These are phyloP conservation scores for Cherax quadricarinatus DNA, from an alignment of 1,140 invertebrate species.

Conservation along the genomic window DNA sequence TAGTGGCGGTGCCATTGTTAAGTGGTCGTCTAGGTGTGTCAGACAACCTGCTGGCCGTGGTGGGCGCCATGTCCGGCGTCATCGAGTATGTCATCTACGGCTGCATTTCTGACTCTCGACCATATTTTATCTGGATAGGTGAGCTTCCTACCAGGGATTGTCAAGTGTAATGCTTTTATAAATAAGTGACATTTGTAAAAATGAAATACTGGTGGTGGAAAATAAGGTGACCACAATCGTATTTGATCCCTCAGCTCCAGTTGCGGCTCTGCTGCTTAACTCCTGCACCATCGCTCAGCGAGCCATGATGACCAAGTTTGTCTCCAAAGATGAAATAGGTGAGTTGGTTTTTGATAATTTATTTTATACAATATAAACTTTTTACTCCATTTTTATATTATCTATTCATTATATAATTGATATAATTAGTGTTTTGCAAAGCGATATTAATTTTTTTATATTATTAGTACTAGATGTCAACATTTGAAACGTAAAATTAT, in stretches of 20 bases:
- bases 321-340: slow-evolving; percentile 58
- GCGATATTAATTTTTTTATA: no score
- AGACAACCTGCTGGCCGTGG: slow-evolving; percentile 56
- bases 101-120: slow-evolving; percentile 25
- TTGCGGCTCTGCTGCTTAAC: slow-evolving; percentile 41
- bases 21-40: slow-evolving; percentile 50
- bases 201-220: not conserved
- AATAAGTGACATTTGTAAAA: not conserved
- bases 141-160: not conserved
- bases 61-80: slow-evolving; percentile 51
- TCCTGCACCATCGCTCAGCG: slow-evolving; percentile 64
- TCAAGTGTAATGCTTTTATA: not conserved
- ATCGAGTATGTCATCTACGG: slow-evolving; percentile 50
- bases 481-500: no score
- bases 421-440: no score
- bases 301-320: slow-evolving; percentile 59
- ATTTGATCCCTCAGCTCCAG: slow-evolving; percentile 35
- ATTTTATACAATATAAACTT: not conserved
- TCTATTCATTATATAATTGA: no score
- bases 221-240: not conserved
- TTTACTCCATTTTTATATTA: not conserved
- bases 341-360: not conserved
- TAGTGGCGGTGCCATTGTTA: slow-evolving; percentile 55
- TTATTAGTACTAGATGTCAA: no score
- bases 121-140: slow-evolving; percentile 41